These are phyloP conservation scores for Geotrupes spiniger DNA, from an alignment of 2,888 invertebrate species.

Conservation along the genomic window DNA sequence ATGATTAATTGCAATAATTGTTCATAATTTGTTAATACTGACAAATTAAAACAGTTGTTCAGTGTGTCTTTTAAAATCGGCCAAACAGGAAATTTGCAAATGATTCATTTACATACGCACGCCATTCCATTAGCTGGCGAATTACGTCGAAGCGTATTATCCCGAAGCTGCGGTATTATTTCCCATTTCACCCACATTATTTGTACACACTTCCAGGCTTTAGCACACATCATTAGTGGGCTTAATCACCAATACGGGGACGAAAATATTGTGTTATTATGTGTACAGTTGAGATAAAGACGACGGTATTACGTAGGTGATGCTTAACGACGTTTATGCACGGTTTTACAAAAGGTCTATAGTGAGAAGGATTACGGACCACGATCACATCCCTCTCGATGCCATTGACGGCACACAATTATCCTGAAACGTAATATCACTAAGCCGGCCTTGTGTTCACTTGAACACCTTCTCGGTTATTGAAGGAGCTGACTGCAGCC, in stretches of 20 bases:
- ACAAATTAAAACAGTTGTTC: too few species aligned
- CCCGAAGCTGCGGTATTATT: too few species aligned
- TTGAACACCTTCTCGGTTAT: conserved; percentile 34
- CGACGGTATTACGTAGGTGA: conserved; percentile 24
- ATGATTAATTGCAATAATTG: too few species aligned
- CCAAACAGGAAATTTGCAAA: too few species aligned
- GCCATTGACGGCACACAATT: conserved; percentile 47
- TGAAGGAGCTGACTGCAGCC: conserved; percentile 20
- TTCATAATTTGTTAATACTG: too few species aligned
- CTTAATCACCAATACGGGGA: conserved; percentile 3
- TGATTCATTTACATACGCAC: too few species aligned
- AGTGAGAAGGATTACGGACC: conserved; percentile 27
- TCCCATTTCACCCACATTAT: too few species aligned
- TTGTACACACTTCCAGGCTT: too few species aligned
- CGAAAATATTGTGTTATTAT: conserved; percentile 30
- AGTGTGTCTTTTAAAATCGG: too few species aligned
- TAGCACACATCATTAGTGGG: conserved; percentile 1
- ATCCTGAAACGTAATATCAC: conserved; percentile 47
- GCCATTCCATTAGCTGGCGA: too few species aligned
- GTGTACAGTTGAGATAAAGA: conserved; percentile 29
- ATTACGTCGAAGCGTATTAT: too few species aligned
- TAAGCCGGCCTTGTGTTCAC: conserved; percentile 42
- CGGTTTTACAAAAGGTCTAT: conserved; percentile 28
- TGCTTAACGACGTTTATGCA: conserved; percentile 31
- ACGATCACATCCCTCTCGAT: conserved; percentile 20